Conservation (phyloP, 2,888 invertebrate species). For the Operophtera brumata region DNA sequence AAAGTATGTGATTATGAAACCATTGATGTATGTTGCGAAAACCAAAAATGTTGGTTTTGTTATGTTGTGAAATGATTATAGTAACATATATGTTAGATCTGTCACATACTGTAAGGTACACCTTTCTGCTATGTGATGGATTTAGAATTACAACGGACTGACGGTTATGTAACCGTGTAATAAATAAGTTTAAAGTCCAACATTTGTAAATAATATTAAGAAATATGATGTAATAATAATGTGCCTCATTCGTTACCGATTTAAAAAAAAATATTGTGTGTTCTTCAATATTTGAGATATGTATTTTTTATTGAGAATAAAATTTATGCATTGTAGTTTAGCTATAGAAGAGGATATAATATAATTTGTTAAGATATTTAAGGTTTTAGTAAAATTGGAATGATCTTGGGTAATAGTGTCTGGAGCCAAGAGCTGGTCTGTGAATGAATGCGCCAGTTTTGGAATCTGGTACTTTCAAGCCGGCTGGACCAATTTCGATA, state of each 20-base stretch:
- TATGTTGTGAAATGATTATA: constrained; percentile 49
- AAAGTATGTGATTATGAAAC: constrained; percentile 73
- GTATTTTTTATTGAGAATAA: constrained; percentile 73
- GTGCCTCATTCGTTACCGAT: constrained; percentile 79
- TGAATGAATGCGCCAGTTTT: constrained; percentile 2
- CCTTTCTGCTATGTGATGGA: constrained; percentile 9
- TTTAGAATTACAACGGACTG: constrained; percentile 47
- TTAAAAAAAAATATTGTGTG: constrained; percentile 68
- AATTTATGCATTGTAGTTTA: constrained; percentile 76
- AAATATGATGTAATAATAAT: constrained; percentile 59
- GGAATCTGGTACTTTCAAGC: background rate
- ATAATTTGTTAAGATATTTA: constrained; percentile 77
- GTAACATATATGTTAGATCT: constrained; percentile 27
- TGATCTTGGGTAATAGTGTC: constrained; percentile 5
- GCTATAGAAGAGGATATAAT: constrained; percentile 75
- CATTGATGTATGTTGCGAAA: constrained; percentile 67
- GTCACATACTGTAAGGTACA: background rate
- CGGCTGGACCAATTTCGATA: too few relatives aligned
- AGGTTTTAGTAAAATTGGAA: constrained; percentile 34
- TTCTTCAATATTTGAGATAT: constrained; percentile 75
- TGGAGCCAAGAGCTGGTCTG: background rate
- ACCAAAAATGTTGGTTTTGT: constrained; percentile 67
- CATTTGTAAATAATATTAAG: constrained; percentile 43
- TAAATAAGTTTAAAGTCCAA: constrained; percentile 51
- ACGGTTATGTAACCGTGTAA: constrained; percentile 41